Evolutionary conservation across 2,797 vertebrate genomes (phyloP), one percentile per base, ranked within the genome.

Genomic region (Caiman crocodilus): DNA sequence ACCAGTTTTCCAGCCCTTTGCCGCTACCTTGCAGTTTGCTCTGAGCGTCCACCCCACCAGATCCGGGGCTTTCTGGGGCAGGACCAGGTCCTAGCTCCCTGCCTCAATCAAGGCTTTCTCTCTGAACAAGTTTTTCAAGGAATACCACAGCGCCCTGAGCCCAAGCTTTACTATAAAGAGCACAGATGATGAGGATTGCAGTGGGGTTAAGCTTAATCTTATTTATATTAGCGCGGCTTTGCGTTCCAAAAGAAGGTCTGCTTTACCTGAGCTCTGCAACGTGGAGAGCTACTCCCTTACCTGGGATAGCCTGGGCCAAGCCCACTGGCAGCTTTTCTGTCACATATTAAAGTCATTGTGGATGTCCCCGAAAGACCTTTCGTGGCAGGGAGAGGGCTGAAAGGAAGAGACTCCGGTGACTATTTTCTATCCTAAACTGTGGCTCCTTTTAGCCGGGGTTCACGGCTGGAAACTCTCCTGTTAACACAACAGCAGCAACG

Each of bases 191-290:
- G 30, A 56, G 94, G 94, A 97, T 96, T 97, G 95, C 73, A 89
- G 79, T 12, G 55, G 92, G 94, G 84, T 94, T 97, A 90, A 90
- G 85, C 90, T 92, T 97, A 97, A 98, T 97, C 96, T 79, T 97
- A 93, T 96, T 97, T 92, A 95, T 85, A 85, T 88, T 95, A 96
- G 73, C 92, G 2, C 78, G 94, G 96, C 95, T 97, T 97, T 96
- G 92, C 17, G 57, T 81, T 95, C 95, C 96, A 97, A 96, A 95
- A 97, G 95, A 96, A 93, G 91, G 93, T 88, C 85, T 87, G 63
- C 79, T 93, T 96, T 93, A 58, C 89, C 32, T 95, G 92, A 76
- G 73, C 85, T 81, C 57, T 30, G 56, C 73, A 90, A 3, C 17
- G 35, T 74, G 26, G 61, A 82, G 56, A 92, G 83, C 16, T 88